Evolutionary conservation across 2,797 vertebrate genomes (phyloP), one percentile per base, ranked within the genome.

Genomic region (Gallinago solitaria): DNA sequence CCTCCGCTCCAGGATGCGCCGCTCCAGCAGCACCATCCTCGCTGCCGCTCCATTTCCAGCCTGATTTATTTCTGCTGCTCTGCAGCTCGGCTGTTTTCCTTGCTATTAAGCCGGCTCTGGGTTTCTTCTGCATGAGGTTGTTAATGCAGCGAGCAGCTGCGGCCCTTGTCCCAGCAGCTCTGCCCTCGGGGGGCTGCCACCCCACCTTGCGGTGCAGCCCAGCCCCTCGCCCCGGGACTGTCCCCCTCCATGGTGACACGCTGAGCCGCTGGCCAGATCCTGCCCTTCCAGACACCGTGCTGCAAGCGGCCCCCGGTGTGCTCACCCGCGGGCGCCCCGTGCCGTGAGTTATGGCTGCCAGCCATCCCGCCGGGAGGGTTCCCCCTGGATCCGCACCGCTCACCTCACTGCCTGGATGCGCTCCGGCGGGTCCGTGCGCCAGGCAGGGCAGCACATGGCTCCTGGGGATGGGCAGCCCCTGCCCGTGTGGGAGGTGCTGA

Each of bases 41-140:
- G 4, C 84, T 94, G 95, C 86, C 9, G 77, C 89, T 93, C 94
- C 89, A 92, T 96, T 96, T 95, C 92, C 82, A 97, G 71, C 61
- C 91, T 96, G 95, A 97, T 96, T 96, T 96, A 96, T 96, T 96
- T 94, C 95, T 96, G 92, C 96, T 95, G 93, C 96, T 97, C 90
- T 96, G 95, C 95, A 96, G 95, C 93, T 96, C 93, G 51, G 83
- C 94, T 96, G 93, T 77, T 96, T 95, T 92, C 51, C 24, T 84
- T 67, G 21, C 82, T 91, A 82, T 90, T 95, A 87, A 90, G 87
- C 74, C 94, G 47, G 41, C 93, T 92, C 92, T 1, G 9, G 51
- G 56, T 87, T 93, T 87, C 85, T 93, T 92, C 93, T 89, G 89
- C 79, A 30, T 39, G 71, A 89, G 75, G 82, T 92, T n/a, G 47